phyloP scores from a whole-genome alignment of 1,140 invertebrate species.

The Philotrypesis tridentata region DNA sequence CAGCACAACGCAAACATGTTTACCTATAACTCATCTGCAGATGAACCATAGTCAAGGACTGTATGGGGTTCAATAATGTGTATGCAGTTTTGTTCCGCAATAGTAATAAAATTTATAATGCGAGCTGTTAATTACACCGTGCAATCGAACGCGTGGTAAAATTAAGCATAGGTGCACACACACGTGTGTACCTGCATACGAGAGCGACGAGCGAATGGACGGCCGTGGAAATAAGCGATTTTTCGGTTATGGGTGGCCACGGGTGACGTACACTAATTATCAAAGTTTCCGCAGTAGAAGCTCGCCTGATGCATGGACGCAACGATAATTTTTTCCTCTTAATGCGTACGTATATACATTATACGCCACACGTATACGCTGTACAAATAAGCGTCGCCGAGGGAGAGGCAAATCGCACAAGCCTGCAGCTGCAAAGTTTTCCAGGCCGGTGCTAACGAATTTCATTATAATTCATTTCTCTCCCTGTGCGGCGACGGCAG shows the following conservation, averaged over 20 bases:
- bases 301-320: background rate
- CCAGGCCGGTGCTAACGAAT: constrained; percentile 16
- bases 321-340: background rate
- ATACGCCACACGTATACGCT: background rate
- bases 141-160: background rate
- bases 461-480: constrained; percentile 42
- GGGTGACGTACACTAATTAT: too few species aligned
- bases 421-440: constrained; percentile 9
- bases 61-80: background rate
- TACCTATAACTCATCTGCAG: too few species aligned
- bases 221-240: too few species aligned
- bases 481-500: background rate
- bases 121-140: background rate
- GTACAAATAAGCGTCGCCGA: background rate
- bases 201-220: too few species aligned
- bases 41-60: background rate
- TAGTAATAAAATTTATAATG: background rate
- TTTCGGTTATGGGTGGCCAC: too few species aligned
- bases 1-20: background rate
- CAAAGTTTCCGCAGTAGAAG: too few species aligned
- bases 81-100: background rate
- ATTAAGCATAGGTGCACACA: background rate
- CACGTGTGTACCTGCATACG: background rate
- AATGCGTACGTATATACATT: too few species aligned
- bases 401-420: background rate